A percentile compares a stretch with the other conserved stretches of the same genome.
phyloP scores from a whole-genome alignment of 64 coral and sea anemone species.

The Pocillopora verrucosa region DNA sequence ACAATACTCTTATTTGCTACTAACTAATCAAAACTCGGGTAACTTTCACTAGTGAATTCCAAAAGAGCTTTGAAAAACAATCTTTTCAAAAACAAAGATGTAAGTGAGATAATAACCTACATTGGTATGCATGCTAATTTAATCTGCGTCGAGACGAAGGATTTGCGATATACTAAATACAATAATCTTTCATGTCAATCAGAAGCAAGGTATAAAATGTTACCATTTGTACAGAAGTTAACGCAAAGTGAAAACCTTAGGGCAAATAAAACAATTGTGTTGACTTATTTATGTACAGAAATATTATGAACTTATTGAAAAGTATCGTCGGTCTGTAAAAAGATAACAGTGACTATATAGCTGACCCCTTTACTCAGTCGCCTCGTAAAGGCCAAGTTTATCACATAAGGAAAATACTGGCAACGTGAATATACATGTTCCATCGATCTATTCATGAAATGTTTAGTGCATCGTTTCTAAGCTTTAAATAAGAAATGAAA shows the following conservation, averaged over 20 bases:
- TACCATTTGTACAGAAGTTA: neutral
- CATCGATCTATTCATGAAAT: neutral
- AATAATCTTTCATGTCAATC: neutral
- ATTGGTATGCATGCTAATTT: no score
- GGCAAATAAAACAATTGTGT: neutral
- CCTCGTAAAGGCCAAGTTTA: no score
- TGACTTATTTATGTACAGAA: neutral
- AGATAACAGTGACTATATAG: no score
- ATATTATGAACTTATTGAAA: no score
- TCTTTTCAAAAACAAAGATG: neutral
- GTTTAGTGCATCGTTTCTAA: neutral
- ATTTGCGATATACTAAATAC: neutral
- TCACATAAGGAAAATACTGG: no score
- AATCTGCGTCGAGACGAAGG: slow-evolving; percentile 4
- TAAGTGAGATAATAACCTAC: neutral
- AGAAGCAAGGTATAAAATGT: neutral
- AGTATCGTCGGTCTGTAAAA: no score
- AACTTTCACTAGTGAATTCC: neutral
- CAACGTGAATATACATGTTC: neutral
- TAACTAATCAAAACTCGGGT: neutral
- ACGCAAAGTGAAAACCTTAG: neutral
- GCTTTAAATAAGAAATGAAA: no score
- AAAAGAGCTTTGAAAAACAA: neutral
- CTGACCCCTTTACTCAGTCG: neutral
- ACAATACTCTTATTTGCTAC: neutral